Evolutionary conservation across 1,140 invertebrate species (phyloP).

Genomic region (Cyclargus thomasi): DNA sequence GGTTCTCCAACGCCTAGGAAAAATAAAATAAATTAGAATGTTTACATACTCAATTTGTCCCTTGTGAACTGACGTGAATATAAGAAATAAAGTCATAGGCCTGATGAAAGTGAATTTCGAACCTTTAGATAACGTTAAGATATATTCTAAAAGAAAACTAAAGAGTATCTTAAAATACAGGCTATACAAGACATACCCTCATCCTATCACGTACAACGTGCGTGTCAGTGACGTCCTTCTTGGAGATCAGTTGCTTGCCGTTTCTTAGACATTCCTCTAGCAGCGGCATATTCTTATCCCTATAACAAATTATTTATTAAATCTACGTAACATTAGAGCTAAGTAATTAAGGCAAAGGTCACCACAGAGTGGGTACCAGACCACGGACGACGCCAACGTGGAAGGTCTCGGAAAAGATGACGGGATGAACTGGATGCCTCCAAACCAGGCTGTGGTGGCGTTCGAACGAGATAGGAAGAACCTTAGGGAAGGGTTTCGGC

Average conservation of each 20-base stretch:
- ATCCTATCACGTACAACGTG: conserved; percentile 89
- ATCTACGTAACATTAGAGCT: too few relatives aligned
- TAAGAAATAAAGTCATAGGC: background rate
- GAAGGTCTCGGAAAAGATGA: too few relatives aligned
- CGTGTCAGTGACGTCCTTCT: conserved; percentile 93
- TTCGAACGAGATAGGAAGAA: too few relatives aligned
- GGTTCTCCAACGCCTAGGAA: conserved; percentile 83
- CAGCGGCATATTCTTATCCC: conserved; percentile 69
- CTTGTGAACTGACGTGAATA: background rate
- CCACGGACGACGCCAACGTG: too few relatives aligned
- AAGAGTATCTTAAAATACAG: too few relatives aligned
- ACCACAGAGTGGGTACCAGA: too few relatives aligned
- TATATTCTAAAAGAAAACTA: too few relatives aligned
- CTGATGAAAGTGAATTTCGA: too few relatives aligned
- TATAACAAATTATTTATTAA: conserved; percentile 22
- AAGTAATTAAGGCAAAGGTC: background rate
- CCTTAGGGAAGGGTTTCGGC: too few relatives aligned
- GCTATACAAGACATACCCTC: conserved; percentile 73
- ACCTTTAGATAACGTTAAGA: too few relatives aligned
- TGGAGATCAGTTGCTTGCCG: conserved; percentile 89
- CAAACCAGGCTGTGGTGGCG: too few relatives aligned
- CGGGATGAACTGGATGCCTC: too few relatives aligned
- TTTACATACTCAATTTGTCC: background rate
- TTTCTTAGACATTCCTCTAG: conserved; percentile 87
- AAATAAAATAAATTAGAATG: conserved; percentile 13